Base-by-base conservation (phyloP, 2,113 vertebrate genomes). In the Hemibagrus wyckioides region DNA sequence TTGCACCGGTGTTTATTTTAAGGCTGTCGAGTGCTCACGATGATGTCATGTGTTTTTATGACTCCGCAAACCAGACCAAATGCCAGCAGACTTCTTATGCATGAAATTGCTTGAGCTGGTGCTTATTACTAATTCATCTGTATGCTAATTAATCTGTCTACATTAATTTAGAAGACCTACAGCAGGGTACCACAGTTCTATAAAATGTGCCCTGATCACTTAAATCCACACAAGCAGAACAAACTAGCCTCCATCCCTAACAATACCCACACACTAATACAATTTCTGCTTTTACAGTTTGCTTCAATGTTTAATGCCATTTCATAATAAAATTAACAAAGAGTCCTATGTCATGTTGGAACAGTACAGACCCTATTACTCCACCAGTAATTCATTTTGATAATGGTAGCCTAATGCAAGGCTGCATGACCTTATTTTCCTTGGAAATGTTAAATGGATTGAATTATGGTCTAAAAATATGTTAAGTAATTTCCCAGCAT, bases 381-480 rank as follows among this genome's bases (percentile, higher is more conserved):
- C 90, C 91, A 92, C 92, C 92, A 89, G 87, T 88, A 88, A 96
- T 94, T 92, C 92, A 94, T 95, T 95, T 93, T 91, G 94, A 94
- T 94, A 87, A 92, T 92, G 89, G 92, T 93, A 48, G 81, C 39
- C 14, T 61, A 94, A 95, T 93, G 93, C 90, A 89, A 88, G 88
- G 76, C 79, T 85, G 88, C 88, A 88, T 91, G 89, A 91, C 92
- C 90, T 94, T 92, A 91, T 81, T 80, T 89, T 77, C 85, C 80
- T 82, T 59, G 91, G 89, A 90, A 89, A 85, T 87, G 76, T 61
- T 17, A 89, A 93, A 90, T 89, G 88, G 88, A 86, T 83, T 82
- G 80, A 92, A 92, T 90, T 91, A 92, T 90, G 85, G 90, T 87
- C 79, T 84, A 61, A 85, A 73, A 92, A 92, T 85, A 86, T 94